Evolutionary conservation across 1,140 invertebrate genomes (phyloP), one percentile per base, ranked within the genome.

Genomic region (Centruroides sculpturatus): DNA sequence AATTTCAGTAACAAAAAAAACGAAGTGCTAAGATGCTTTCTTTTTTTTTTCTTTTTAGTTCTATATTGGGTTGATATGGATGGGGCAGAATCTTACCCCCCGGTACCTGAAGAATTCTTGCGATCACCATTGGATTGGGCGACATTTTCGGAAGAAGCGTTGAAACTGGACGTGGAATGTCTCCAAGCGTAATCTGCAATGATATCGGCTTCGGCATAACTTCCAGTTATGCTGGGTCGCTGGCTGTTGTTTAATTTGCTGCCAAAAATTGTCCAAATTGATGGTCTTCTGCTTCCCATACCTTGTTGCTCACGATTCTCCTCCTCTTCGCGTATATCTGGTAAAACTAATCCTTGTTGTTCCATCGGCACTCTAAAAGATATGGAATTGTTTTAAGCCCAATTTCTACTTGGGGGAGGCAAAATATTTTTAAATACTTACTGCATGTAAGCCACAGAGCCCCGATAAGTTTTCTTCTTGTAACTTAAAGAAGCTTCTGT

Each of bases 401-500:
- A 13, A 12, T 7, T 23, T 23, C 23, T 23, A 23, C 23, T 23
- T n/a, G n/a, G n/a, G n/a, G 23, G 23, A 2, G 23, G 13, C 12
- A 3, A 12, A 12, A 10, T 9, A 41, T 23, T 23, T 23, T 23
- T 23, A 23, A 23, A 34, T 46, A 68, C 77, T 79, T 73, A 83
- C 82, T 72, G 76, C 80, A 83, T 82, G 55, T 81, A 76, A 23
- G 79, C 80, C 5, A 82, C 81, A 47, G 82, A 83, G 64, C 82
- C 82, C 53, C 81, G 73, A 69, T 82, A 82, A 0, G 81, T 82
- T 69, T 81, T 81, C 66, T 77, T 80, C 64, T 82, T 83, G 60
- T 80, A 81, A 10, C 76, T 74, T 12, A 80, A 78, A 0, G 82
- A 78, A 5, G 81, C 82, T 72, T 81, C 80, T 4, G 82, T 83